phyloP scores from a whole-genome alignment of 2,113 vertebrate species.

The Gavia stellata region DNA sequence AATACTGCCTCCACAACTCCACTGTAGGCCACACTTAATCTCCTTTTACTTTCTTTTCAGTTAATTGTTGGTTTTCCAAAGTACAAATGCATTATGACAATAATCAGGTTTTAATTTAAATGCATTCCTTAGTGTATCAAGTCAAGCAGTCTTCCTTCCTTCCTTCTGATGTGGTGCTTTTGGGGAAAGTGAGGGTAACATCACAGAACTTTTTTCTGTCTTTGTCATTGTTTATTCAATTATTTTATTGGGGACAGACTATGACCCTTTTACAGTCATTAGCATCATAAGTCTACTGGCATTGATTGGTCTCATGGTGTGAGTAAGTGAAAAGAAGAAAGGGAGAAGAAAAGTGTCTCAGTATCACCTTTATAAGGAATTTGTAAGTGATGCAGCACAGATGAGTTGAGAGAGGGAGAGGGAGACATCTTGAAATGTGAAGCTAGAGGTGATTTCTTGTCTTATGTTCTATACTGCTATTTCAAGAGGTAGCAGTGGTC shows the following conservation, averaged over 20 bases:
- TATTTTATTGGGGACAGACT: neutral
- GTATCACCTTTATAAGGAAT: neutral
- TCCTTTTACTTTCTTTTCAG: neutral
- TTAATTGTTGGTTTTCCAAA: neutral
- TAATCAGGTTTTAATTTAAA: conserved; percentile 16
- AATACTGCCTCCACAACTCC: neutral
- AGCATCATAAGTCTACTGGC: neutral
- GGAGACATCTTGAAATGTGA: neutral
- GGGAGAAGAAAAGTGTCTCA: neutral
- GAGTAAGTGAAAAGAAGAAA: too few species aligned
- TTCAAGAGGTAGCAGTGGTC: neutral
- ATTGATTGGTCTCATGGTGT: neutral
- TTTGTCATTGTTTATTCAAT: neutral
- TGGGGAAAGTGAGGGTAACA: neutral
- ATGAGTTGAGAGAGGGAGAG: neutral
- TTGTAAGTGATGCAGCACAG: neutral
- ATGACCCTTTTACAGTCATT: neutral
- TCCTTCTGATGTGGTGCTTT: neutral
- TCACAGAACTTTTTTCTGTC: neutral
- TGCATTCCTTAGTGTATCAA: neutral
- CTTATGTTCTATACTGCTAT: neutral
- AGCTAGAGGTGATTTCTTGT: neutral
- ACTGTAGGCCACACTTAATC: neutral
- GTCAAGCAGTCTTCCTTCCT: neutral
- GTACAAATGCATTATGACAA: neutral